phyloP scores from a whole-genome alignment of 2,113 vertebrate species.

The Aegypius monachus region DNA sequence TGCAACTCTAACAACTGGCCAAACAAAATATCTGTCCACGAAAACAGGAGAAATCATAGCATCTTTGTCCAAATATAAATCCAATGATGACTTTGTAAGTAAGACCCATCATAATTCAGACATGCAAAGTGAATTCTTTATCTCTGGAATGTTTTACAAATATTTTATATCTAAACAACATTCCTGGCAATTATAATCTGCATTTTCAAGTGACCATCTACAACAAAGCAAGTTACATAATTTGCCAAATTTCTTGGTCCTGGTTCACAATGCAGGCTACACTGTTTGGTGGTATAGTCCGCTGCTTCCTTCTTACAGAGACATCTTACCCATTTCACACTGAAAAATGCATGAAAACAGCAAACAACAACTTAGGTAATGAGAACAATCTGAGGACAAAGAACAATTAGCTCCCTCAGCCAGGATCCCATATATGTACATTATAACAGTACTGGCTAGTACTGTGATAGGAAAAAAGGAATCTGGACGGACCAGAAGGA shows the following conservation, averaged over 20 bases:
- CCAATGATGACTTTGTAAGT: background rate
- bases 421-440: background rate
- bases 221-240: background rate
- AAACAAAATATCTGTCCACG: background rate
- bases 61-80: background rate
- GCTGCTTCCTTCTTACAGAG: background rate
- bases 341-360: background rate
- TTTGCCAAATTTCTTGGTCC: background rate
- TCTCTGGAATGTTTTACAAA: background rate
- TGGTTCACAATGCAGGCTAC: background rate
- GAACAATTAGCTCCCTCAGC: background rate
- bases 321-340: background rate
- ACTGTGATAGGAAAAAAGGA: background rate
- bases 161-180: background rate
- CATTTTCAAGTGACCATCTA: background rate
- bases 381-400: background rate
- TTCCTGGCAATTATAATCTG: background rate
- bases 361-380: background rate
- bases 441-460: background rate
- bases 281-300: background rate
- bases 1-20: background rate
- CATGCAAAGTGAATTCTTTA: background rate
- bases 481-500: background rate
- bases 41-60: background rate
- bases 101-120: background rate